Evolutionary conservation across 2,888 invertebrate genomes (phyloP), one percentile per base, ranked within the genome.

Genomic region (Harpagoxenus sublaevis): DNA sequence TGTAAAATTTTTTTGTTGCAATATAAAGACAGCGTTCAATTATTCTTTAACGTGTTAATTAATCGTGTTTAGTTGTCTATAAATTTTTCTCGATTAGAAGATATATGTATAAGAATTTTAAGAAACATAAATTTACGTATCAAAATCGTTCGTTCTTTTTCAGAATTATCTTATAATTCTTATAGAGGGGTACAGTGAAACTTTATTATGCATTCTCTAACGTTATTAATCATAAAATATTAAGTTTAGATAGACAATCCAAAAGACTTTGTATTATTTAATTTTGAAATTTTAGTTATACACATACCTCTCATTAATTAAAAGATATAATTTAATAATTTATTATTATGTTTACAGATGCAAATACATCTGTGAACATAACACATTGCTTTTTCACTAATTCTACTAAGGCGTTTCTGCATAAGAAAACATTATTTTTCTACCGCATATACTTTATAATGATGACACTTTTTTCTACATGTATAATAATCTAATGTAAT

Each of bases 401-500:
- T 86, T 88, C 45, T 83, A 86, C 9, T 42, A 70, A 82, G 45
- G 62, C 51, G 74, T 82, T 78, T 73, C 65, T 66, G 48, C 74
- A 68, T 77, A 83, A 75, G 31, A 18, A 87, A 42, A 74, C 62
- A 66, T 89, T 89, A 89, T 89, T 89, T 89, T 88, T 89, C 84
- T 89, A 89, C 84, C 28, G 6, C 83, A 66, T 77, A 84, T 71
- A 83, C 70, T 55, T 84, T 62, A 70, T 48, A 57, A 77, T 18
- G 18, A 63, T 65, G 15, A 68, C 9, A 84, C 35, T 84, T 86
- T 87, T 73, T 62, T 84, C 88, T 83, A 48, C 70, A 53, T 60
- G 71, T 81, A 89, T 28, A 84, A 70, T 82, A 75, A 63, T 10
- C 70, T 53, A 68, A 4, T 77, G 71, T 86, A 85, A 86, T 82